These are phyloP conservation scores for Plusia festucae DNA, from an alignment of 2,888 invertebrate species.

Conservation along the genomic window DNA sequence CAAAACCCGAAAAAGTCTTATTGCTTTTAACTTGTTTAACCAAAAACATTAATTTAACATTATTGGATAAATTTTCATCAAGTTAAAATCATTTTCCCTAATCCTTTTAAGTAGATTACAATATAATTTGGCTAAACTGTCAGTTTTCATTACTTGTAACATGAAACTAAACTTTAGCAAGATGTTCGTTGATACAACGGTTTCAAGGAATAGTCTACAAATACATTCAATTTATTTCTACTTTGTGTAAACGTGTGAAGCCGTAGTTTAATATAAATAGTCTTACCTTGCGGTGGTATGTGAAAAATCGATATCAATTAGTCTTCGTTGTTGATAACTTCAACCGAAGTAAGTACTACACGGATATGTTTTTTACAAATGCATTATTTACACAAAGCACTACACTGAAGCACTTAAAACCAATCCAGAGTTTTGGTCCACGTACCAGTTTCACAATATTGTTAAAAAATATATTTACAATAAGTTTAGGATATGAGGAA, in stretches of 20 bases:
- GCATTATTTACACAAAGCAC: constrained; percentile 73
- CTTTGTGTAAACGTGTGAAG: constrained; percentile 34
- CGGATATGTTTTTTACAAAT: constrained; percentile 63
- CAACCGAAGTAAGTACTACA: constrained; percentile 30
- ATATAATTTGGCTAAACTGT: constrained; percentile 21
- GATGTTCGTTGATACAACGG: background rate
- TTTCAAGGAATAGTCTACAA: background rate
- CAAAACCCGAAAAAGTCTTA: too few species aligned
- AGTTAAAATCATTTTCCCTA: constrained; percentile 21
- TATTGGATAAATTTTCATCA: background rate
- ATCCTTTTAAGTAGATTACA: constrained; percentile 31
- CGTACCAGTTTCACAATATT: constrained; percentile 61
- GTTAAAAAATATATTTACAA: constrained; percentile 58
- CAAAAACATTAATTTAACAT: too few species aligned
- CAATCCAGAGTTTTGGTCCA: constrained; percentile 74
- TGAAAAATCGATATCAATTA: constrained; percentile 73
- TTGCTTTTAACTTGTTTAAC: too few species aligned
- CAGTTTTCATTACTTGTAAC: constrained; percentile 49
- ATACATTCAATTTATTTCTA: constrained; percentile 13
- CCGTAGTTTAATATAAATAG: constrained; percentile 38
- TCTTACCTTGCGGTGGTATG: constrained; percentile 70
- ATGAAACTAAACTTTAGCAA: constrained; percentile 30
- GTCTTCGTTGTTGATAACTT: constrained; percentile 67
- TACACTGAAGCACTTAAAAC: constrained; percentile 60
- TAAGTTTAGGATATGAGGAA: constrained; percentile 63